Conservation (phyloP, 2,113 vertebrate genomes). For the Stegostoma tigrinum region DNA sequence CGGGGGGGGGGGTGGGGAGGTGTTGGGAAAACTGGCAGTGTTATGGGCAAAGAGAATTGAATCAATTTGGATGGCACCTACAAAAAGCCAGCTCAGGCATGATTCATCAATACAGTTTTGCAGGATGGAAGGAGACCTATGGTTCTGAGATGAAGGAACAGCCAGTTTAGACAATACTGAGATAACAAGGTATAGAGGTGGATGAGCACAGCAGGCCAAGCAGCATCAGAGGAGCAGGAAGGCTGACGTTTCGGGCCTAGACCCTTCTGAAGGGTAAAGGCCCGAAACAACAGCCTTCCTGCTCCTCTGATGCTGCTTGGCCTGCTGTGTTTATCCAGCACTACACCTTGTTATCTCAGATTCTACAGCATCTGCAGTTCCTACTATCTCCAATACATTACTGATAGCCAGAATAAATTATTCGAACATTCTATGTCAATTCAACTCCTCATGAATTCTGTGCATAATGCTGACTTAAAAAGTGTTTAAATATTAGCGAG, state of each 20-base stretch:
- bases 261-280: too few species aligned
- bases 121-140: neutral
- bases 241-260: too few species aligned
- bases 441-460: neutral
- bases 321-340: too few species aligned
- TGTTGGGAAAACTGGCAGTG: neutral
- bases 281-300: too few species aligned
- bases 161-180: neutral
- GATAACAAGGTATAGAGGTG: too few species aligned
- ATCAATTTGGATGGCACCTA: neutral
- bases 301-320: too few species aligned
- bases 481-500: neutral
- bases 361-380: too few species aligned
- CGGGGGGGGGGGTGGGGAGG: too few species aligned
- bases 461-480: neutral
- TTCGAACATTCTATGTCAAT: neutral
- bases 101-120: neutral
- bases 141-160: neutral
- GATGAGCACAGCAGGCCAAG: too few species aligned
- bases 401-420: neutral
- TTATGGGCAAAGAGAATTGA: neutral
- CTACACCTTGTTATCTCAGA: too few species aligned
- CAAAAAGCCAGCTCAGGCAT: neutral
- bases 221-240: too few species aligned
- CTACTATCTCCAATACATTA: neutral